Evolutionary conservation across 2,888 invertebrate genomes (phyloP), one percentile per base, ranked within the genome.

Genomic region (Tiliacea aurago): DNA sequence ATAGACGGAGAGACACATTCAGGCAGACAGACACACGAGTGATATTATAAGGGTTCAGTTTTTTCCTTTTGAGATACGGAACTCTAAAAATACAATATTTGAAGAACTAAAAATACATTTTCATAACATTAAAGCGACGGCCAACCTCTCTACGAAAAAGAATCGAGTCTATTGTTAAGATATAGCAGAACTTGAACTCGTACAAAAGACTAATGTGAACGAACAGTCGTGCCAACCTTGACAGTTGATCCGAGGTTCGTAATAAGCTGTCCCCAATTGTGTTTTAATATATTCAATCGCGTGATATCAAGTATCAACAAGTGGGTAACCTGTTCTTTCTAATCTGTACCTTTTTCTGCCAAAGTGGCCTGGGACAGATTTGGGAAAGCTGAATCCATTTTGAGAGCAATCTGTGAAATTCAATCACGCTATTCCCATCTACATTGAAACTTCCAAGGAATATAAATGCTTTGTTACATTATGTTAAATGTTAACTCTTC

Each of bases 181-280:
- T 43, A 53, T 68, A 65, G 56, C 37, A 37, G 4, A 70, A 80
- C 56, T 66, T 70, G 45, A 73, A 69, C 23, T 65, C 70, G 47
- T 55, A 83, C 70, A 80, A 65, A 78, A 61, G 80, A 73, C 20
- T 55, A 41, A 74, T 74, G 80, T 83, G 81, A 81, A 74, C 70
- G 80, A 79, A 79, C 63, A 83, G 56, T 73, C n/a, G 55, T 51
- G 23, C 28, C 47, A 83, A 66, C 81, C 81, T 81, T 81, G 81
- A 65, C 65, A 75, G 70, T 20, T 70, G 69, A 69, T 62, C 62
- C 45, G 75, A 69, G 58, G 45, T 70, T 59, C 51, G 45, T 79
- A 67, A 67, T 66, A 70, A 7, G 45, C 63, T 70, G 80, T 62
- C 58, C 83, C 66, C 28, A 49, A 73, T 83, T 58, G 20, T 55